Conservation (phyloP, 1,140 invertebrate genomes). For the Chymomyza costata region DNA sequence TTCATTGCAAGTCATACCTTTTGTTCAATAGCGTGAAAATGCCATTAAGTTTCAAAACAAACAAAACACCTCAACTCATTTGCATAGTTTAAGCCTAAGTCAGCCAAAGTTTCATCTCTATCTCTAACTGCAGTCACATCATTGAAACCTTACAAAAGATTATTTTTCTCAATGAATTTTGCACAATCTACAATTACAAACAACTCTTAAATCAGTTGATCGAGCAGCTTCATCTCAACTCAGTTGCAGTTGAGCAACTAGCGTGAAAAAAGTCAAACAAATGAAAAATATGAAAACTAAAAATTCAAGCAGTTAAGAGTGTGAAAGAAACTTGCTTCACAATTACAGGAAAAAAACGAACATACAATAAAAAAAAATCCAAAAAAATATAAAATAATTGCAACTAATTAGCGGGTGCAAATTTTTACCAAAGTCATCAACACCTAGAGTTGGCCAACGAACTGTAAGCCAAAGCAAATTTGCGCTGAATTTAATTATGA, state of each 20-base stretch:
- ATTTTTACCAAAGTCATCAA: no score
- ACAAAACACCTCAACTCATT: no score
- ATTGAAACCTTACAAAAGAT: conserved; percentile 14
- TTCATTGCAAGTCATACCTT: no score
- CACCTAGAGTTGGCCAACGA: conserved; percentile 4
- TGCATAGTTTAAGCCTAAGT: no score
- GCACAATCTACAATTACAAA: conserved; percentile 25
- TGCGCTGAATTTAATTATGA: conserved; percentile 13
- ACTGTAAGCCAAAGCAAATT: no score
- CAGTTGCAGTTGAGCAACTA: conserved; percentile 40
- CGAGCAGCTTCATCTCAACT: conserved; percentile 42
- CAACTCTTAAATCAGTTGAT: conserved; percentile 21
- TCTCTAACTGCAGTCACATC: no score
- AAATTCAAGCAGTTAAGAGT: no score
- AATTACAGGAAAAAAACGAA: conserved; percentile 57
- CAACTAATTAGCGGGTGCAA: conserved; percentile 26
- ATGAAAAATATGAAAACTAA: neutral
- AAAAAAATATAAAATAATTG: conserved; percentile 17
- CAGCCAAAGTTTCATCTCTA: no score
- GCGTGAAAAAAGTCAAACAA: no score
- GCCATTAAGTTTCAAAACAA: no score
- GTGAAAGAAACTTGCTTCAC: conserved; percentile 28
- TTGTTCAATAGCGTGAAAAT: no score
- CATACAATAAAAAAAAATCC: no score
- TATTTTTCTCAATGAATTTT: conserved; percentile 23